A percentile compares a stretch with the other conserved stretches of the same genome.
These are phyloP conservation scores for Corythoichthys intestinalis DNA, from an alignment of 2,113 vertebrate species.

Conservation along the genomic window DNA sequence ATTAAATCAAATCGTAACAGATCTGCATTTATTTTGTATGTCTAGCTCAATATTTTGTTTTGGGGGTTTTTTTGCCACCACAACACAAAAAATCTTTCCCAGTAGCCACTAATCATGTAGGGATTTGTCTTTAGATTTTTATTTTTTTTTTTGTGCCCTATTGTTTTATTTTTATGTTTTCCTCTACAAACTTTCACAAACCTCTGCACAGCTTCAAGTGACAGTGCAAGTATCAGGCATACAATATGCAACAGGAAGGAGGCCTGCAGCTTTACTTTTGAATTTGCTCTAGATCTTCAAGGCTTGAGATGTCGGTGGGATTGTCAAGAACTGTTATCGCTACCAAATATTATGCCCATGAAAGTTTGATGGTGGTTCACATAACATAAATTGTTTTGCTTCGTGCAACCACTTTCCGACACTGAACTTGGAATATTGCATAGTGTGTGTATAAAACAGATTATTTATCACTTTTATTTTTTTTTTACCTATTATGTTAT, in stretches of 20 bases:
- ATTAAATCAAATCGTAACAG: not conserved
- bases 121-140: too few species aligned
- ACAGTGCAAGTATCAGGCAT: slow-evolving; percentile 12
- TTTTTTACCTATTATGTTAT: slow-evolving; percentile 9
- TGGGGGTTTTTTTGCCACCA: too few species aligned
- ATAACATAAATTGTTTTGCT: slow-evolving; percentile 42
- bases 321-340: slow-evolving; percentile 52
- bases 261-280: slow-evolving; percentile 24
- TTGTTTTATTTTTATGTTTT: too few species aligned
- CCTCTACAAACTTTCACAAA: not conserved
- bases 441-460: slow-evolving; percentile 2
- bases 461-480: slow-evolving; percentile 3
- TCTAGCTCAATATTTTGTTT: slow-evolving; percentile 1
- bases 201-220: slow-evolving; percentile 14
- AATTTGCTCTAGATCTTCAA: slow-evolving; percentile 31
- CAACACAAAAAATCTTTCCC: too few species aligned
- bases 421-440: slow-evolving; percentile 13
- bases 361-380: slow-evolving; percentile 56
- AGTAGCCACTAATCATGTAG: too few species aligned
- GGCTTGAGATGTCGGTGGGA: slow-evolving; percentile 31
- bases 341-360: slow-evolving; percentile 36
- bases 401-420: slow-evolving; percentile 25
- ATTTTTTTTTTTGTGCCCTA: too few species aligned
- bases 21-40: not conserved
- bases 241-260: slow-evolving; percentile 12